Conservation (phyloP, 2,797 vertebrate genomes). For the Diglossa cyanea region DNA sequence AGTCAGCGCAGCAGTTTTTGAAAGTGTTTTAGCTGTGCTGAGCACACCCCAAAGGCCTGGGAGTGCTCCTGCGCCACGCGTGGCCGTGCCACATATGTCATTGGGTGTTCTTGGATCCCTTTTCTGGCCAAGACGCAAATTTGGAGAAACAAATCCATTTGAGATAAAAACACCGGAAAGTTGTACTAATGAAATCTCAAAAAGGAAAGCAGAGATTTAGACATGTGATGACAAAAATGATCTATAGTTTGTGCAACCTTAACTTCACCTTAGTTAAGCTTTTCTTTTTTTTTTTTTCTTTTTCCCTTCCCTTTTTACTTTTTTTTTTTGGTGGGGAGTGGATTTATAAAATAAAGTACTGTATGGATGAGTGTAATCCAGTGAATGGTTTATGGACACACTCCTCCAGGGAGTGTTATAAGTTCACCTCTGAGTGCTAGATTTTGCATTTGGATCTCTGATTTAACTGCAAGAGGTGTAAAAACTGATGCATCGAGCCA, state of each 20-base stretch:
- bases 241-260: slow-evolving; percentile 40
- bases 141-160: slow-evolving; percentile 3
- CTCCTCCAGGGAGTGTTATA: slow-evolving; percentile 67
- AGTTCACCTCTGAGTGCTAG: slow-evolving; percentile 70
- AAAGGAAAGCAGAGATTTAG: slow-evolving; percentile 26
- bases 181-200: slow-evolving; percentile 25
- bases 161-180: slow-evolving; percentile 32
- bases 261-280: slow-evolving; percentile 47
- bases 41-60: not conserved
- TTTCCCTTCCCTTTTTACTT: not conserved
- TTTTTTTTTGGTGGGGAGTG: not conserved
- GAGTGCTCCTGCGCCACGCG: not conserved
- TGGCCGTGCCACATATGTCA: not conserved
- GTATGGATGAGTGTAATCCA: slow-evolving; percentile 58
- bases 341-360: slow-evolving; percentile 39
- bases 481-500: slow-evolving; percentile 62
- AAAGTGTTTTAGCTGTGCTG: not conserved
- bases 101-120: not conserved
- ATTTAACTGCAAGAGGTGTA: slow-evolving; percentile 72
- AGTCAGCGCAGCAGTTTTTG: not conserved
- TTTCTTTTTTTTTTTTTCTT: not conserved
- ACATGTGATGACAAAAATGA: slow-evolving; percentile 36
- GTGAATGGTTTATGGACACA: slow-evolving; percentile 63
- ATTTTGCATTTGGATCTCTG: slow-evolving; percentile 65
- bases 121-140: not conserved